A percentile compares a stretch with the other conserved stretches of the same genome.
Conservation (phyloP, 30 jellyfish, hydroid and myxozoan species). For the Pseudorhiza aurosa region DNA sequence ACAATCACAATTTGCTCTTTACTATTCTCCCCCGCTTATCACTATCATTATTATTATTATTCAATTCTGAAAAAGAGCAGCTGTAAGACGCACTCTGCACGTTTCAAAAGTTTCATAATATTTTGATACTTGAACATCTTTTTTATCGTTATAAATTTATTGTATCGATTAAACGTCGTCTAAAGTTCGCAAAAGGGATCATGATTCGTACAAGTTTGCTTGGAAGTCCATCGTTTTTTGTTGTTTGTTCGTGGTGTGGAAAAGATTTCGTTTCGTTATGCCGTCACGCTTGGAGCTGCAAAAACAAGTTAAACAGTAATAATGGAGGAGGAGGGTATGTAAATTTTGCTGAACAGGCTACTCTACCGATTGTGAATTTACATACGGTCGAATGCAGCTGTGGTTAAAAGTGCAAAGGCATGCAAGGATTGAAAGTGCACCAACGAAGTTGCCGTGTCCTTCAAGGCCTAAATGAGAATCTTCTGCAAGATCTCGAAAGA, state of each 20-base stretch:
- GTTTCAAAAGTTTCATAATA: background rate
- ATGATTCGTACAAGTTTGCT: too few species aligned
- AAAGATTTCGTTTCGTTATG: constrained; percentile 8
- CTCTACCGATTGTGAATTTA: too few species aligned
- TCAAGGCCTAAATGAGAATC: background rate
- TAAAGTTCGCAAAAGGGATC: too few species aligned
- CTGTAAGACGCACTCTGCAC: background rate
- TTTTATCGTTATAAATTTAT: too few species aligned
- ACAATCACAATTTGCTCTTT: background rate
- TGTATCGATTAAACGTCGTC: too few species aligned
- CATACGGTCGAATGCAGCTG: background rate
- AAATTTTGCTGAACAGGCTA: too few species aligned
- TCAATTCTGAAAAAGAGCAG: too few species aligned
- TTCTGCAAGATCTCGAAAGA: background rate
- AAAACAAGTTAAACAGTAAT: too few species aligned
- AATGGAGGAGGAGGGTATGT: too few species aligned
- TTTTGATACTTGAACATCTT: background rate
- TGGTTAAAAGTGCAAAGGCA: background rate
- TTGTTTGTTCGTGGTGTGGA: constrained; percentile 11
- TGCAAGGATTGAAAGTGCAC: background rate
- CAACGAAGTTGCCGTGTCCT: background rate
- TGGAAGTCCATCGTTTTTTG: too few species aligned
- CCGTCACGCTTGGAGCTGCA: too few species aligned
- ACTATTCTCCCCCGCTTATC: background rate
- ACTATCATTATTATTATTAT: too few species aligned